phyloP scores from a whole-genome alignment of 2,113 vertebrate species.

The Pterocles burchelli region DNA sequence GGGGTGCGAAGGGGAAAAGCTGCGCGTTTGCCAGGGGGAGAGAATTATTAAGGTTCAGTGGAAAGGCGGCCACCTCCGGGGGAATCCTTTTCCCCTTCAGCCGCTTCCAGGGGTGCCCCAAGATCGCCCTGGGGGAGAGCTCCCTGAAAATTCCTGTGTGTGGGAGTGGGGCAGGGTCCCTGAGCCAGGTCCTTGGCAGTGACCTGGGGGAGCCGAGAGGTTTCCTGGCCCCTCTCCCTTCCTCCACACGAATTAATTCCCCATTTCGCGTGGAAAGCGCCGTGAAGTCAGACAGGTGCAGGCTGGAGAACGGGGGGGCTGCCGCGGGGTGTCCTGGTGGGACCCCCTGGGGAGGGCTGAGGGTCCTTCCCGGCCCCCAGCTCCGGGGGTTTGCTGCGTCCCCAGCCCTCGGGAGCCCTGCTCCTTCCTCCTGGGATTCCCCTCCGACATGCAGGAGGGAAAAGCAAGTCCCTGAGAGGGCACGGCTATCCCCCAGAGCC shows the following conservation, averaged over 20 bases:
- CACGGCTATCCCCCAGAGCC: not conserved
- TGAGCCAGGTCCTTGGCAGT: not conserved
- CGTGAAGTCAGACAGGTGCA: conserved; percentile 6
- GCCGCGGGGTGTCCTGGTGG: not conserved
- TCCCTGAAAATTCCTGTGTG: not conserved
- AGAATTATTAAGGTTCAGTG: fast-evolving
- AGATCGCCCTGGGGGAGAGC: not conserved
- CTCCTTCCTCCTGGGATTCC: not conserved
- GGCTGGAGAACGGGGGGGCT: not conserved
- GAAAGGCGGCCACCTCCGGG: not conserved
- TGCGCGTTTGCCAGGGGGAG: fast-evolving
- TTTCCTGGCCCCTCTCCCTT: not conserved
- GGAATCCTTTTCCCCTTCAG: not conserved
- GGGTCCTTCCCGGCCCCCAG: not conserved
- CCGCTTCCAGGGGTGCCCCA: not conserved
- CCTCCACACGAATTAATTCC: not conserved
- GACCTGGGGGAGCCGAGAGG: not conserved
- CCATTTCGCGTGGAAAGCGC: not conserved
- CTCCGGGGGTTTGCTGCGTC: not conserved
- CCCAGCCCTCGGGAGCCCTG: not conserved
- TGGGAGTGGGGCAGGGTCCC: not conserved
- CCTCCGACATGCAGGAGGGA: not conserved
- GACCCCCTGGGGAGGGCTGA: not conserved
- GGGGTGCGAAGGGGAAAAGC: not conserved
- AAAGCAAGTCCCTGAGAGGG: not conserved